Evolutionary conservation across 2,113 vertebrate genomes (phyloP).

Genomic region (Cyprinodon tularosa): DNA sequence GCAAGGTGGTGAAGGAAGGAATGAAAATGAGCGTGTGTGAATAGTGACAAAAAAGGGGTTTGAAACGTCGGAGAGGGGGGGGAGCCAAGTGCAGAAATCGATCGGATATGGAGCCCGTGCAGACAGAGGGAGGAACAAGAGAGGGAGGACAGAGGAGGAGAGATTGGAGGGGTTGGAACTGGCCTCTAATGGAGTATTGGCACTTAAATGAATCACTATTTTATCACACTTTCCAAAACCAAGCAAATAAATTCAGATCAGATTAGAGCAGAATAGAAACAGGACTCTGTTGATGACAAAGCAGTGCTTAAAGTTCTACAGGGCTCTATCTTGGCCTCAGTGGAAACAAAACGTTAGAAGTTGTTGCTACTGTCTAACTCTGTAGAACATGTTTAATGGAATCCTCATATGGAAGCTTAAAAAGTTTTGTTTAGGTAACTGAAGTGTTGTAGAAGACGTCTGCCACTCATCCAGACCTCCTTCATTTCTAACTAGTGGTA

Average conservation of each 20-base stretch:
- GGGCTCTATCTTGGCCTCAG: not conserved
- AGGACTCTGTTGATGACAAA: not conserved
- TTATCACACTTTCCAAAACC: constrained; percentile 18
- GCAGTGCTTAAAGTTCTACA: constrained; percentile 1
- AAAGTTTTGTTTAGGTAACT: too few species aligned
- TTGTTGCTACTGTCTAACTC: not conserved
- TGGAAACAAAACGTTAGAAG: not conserved
- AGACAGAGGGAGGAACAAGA: constrained; percentile 68
- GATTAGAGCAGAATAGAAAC: constrained; percentile 13
- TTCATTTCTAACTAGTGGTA: too few species aligned
- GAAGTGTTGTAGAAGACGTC: too few species aligned
- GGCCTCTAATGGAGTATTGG: constrained; percentile 85
- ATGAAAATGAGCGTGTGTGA: constrained; percentile 1
- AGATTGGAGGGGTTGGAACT: constrained; percentile 75
- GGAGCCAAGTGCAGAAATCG: constrained; percentile 79
- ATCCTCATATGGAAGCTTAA: not conserved
- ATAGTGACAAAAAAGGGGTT: constrained; percentile 7
- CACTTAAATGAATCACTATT: constrained; percentile 8
- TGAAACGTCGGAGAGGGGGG: constrained; percentile 45
- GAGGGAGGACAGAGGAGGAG: constrained; percentile 61
- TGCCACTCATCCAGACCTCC: too few species aligned
- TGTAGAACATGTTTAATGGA: not conserved
- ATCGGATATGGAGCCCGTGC: constrained; percentile 85
- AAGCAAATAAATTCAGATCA: constrained; percentile 22
- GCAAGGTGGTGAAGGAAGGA: constrained; percentile 69